Evolutionary conservation across 2,113 vertebrate genomes (phyloP).

Genomic region (Phalacrocorax brasilianus): DNA sequence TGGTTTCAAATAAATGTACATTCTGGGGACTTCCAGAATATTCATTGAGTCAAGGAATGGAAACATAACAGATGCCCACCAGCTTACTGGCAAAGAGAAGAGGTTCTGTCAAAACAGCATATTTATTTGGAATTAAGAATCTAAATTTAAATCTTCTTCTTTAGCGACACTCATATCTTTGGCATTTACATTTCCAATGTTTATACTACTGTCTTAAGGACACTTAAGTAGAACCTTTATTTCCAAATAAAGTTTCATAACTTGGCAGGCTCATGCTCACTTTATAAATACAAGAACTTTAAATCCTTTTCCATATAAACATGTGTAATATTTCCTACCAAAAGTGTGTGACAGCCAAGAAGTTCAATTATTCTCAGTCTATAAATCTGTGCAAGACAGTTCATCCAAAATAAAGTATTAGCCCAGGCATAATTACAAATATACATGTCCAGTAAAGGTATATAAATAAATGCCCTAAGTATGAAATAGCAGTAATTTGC

Average conservation of each 20-base stretch:
- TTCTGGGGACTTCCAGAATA: neutral
- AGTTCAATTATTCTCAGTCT: constrained; percentile 49
- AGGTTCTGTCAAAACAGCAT: neutral
- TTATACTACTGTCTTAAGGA: constrained; percentile 28
- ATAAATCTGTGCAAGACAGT: constrained; percentile 45
- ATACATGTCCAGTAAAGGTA: neutral
- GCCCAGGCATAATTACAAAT: constrained; percentile 6
- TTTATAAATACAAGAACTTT: constrained; percentile 46
- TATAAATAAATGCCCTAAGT: neutral
- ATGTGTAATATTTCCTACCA: constrained; percentile 44
- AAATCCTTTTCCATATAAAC: constrained; percentile 62
- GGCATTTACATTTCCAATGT: constrained; percentile 49
- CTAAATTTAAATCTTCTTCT: constrained; percentile 10
- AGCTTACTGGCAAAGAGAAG: constrained; percentile 8
- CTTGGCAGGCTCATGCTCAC: constrained; percentile 38
- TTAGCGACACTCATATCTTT: constrained; percentile 24
- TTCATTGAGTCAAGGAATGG: neutral
- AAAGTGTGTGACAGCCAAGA: constrained; percentile 45
- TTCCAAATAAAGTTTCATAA: constrained; percentile 70
- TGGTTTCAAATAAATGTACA: neutral
- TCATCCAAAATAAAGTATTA: neutral
- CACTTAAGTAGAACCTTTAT: constrained; percentile 49
- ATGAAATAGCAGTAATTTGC: neutral
- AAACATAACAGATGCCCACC: neutral
- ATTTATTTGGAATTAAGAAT: constrained; percentile 34